Base-by-base conservation (phyloP, 2,113 vertebrate species). In the Calypte anna region DNA sequence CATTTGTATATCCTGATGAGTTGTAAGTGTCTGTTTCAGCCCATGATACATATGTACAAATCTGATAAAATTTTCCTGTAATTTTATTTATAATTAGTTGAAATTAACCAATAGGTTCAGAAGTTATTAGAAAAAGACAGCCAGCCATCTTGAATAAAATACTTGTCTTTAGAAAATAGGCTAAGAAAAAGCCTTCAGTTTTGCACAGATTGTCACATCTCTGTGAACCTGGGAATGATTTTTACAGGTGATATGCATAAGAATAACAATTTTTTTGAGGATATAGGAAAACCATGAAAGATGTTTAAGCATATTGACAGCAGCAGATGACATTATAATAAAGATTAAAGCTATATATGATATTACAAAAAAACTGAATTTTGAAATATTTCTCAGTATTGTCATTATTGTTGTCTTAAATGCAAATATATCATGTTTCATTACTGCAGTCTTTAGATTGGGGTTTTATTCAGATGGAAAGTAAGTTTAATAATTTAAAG, bases 361-460 rank as follows among this genome's bases (percentile, higher is more conserved):
- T 84, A 92, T 93, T 68, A 90, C 31, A 36, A 78, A 94, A 63
- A 93, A 82, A 88, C 21, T 14, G 6, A 90, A 80, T 75, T 86
- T 9, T 30, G 72, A 88, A 54, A n/a, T 95, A 82, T 50, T 96
- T 84, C 91, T 93, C 85, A 91, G n/a, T 91, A 57, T 24, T 86
- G 12, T 89, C 64, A 62, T 74, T 64, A 80, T 38, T 82, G 46
- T 85, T 88, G 66, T 92, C 94, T 92, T 91, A 96, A 90, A 87
- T 96, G 74, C 28, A 86, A 93, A 96, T 36, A 14, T 13, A 86
- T 83, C 69, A 48, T 74, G 30, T 51, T 93, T 92, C 19, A 88
- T 79, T 90, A 88, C 23, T 57, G 24, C 19, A 91, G 22, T 83
- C 57, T 83, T 89, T 87, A 86, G n/a, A 87, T 44, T 70, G 74